These are phyloP conservation scores for Leptinotarsa texana DNA, from an alignment of 1,140 invertebrate genomes.

Conservation along the genomic window DNA sequence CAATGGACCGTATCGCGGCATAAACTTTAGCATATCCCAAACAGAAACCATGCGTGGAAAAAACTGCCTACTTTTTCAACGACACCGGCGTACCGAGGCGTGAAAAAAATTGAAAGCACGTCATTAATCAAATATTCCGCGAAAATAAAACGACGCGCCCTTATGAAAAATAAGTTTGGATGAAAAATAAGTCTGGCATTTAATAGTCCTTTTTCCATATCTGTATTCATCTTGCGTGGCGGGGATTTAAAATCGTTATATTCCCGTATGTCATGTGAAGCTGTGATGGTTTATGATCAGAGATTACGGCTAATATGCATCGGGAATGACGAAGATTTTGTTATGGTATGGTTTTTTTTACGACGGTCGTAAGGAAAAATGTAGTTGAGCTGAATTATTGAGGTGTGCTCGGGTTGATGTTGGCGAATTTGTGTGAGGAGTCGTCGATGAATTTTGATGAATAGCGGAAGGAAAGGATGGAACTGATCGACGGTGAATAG, in stretches of 20 bases:
- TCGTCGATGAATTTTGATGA: too few relatives aligned
- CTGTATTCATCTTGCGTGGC: constrained; percentile 2
- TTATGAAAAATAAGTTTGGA: constrained; percentile 4
- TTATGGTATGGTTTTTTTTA: neutral
- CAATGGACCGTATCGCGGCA: neutral
- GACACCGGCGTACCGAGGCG: constrained; percentile 3
- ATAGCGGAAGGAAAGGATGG: too few relatives aligned
- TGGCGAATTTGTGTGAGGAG: too few relatives aligned
- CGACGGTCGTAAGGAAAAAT: constrained; percentile 1
- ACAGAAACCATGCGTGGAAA: constrained; percentile 5
- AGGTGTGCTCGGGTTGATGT: neutral
- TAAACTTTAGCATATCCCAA: neutral
- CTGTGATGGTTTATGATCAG: constrained; percentile 3
- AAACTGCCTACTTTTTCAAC: constrained; percentile 1
- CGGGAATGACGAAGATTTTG: neutral
- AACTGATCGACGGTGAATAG: too few relatives aligned
- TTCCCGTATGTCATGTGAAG: constrained; percentile 1
- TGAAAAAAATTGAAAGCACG: constrained; percentile 8
- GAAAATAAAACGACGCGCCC: constrained; percentile 4
- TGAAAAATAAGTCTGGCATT: neutral
- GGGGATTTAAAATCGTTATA: constrained; percentile 6
- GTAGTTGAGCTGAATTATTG: neutral
- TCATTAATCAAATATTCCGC: constrained; percentile 8
- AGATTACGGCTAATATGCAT: neutral
- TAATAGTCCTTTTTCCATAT: neutral